Conservation (phyloP, 2,797 vertebrate genomes). For the Phyllotis vaccarum region DNA sequence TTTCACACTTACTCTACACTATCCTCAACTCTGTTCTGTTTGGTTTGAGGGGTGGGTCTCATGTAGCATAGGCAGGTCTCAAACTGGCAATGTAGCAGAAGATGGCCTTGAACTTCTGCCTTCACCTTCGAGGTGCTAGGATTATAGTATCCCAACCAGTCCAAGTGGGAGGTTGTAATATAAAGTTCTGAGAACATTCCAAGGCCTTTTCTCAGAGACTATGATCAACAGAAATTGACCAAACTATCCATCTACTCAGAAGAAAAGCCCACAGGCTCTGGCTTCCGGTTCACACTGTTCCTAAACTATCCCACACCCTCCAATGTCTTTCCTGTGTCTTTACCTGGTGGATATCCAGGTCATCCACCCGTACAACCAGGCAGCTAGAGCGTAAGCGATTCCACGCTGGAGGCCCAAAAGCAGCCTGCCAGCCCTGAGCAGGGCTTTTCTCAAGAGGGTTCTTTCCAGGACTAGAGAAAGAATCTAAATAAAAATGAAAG, state of each 20-base stretch:
- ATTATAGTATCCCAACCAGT: background rate
- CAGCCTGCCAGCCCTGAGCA: conserved; percentile 78
- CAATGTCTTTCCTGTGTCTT: background rate
- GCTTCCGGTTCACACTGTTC: background rate
- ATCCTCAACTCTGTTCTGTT: background rate
- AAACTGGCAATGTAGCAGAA: background rate
- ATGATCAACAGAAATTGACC: conserved; percentile 15
- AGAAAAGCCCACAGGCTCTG: background rate
- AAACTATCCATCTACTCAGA: background rate
- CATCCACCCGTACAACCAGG: conserved; percentile 94
- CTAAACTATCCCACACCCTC: background rate
- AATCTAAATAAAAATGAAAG: conserved; percentile 85
- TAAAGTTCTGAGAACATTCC: background rate
- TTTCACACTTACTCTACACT: background rate
- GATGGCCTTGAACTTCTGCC: background rate
- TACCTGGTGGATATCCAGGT: conserved; percentile 98
- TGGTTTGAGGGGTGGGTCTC: background rate
- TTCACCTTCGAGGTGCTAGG: background rate
- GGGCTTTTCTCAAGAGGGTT: conserved; percentile 86
- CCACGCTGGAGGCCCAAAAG: conserved; percentile 87
- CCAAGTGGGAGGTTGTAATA: background rate
- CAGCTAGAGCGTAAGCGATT: conserved; percentile 95
- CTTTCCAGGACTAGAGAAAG: conserved; percentile 86
- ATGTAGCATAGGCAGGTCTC: background rate
- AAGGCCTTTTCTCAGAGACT: background rate